Conservation (phyloP, 1,140 invertebrate genomes). For the Drosophila quadrilineata region DNA sequence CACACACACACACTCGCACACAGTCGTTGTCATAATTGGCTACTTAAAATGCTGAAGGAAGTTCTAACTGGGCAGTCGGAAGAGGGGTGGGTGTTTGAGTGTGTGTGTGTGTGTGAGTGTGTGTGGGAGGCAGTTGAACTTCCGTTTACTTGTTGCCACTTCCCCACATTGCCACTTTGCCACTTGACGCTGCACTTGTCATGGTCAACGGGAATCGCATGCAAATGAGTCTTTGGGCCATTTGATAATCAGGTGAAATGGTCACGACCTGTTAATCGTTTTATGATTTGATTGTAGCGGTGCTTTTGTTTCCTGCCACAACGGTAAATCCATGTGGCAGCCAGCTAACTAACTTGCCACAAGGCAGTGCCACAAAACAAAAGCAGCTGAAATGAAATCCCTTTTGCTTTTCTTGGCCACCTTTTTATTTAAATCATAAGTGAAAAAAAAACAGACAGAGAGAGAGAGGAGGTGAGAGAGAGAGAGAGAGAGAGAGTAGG, state of each 20-base stretch:
- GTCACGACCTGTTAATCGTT: conserved; percentile 78
- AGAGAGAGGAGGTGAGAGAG: not conserved
- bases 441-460: not conserved
- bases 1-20: conserved; percentile 13
- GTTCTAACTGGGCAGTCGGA: conserved; percentile 50
- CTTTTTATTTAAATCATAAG: conserved; percentile 75
- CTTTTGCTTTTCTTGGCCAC: conserved; percentile 44
- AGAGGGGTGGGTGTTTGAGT: not conserved
- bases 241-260: conserved; percentile 71
- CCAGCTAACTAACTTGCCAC: not conserved
- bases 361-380: not conserved
- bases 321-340: conserved; percentile 44
- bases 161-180: not conserved
- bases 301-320: conserved; percentile 72
- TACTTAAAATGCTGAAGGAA: conserved; percentile 71
- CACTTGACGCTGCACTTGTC: not conserved
- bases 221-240: conserved; percentile 54
- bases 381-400: conserved; percentile 11
- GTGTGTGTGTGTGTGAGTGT: not conserved
- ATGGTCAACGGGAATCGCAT: conserved; percentile 35
- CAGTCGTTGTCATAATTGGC: too few relatives aligned
- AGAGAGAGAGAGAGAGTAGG: not conserved
- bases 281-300: conserved; percentile 79
- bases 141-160: conserved; percentile 41
- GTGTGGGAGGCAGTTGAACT: conserved; percentile 33